Percentiles rank a stretch among this genome's conserved stretches.
These are phyloP conservation scores for Leptinotarsa undecemlineata DNA, from an alignment of 1,140 invertebrate genomes.

Conservation along the genomic window DNA sequence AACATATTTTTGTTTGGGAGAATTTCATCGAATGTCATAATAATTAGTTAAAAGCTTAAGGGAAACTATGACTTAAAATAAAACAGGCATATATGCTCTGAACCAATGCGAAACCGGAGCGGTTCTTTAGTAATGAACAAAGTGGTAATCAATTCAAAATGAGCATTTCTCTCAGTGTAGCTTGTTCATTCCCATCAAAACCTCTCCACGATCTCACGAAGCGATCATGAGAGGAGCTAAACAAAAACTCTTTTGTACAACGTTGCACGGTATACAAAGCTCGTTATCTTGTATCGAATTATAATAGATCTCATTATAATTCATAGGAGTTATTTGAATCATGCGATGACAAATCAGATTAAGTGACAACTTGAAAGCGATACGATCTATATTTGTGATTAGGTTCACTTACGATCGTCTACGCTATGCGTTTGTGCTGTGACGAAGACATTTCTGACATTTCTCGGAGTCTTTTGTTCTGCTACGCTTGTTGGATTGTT, in stretches of 20 bases:
- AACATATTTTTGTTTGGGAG: too few species aligned
- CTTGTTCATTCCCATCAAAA: background rate
- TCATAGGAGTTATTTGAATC: constrained; percentile 21
- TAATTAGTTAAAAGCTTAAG: too few species aligned
- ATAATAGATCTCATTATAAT: constrained; percentile 23
- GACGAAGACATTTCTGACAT: background rate
- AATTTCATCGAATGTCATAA: too few species aligned
- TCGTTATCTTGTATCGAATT: constrained; percentile 19
- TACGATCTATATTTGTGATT: constrained; percentile 24
- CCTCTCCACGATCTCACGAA: background rate
- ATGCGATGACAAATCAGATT: constrained; percentile 23
- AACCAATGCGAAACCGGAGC: too few species aligned
- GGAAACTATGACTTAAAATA: too few species aligned
- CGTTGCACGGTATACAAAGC: background rate
- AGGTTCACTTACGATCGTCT: background rate
- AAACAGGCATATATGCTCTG: too few species aligned
- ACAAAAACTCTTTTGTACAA: constrained; percentile 5
- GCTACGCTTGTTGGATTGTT: background rate
- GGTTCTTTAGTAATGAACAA: too few species aligned
- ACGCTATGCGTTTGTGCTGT: background rate
- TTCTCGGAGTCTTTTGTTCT: background rate
- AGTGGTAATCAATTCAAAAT: too few species aligned
- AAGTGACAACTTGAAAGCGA: constrained; percentile 21
- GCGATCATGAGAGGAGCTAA: background rate
- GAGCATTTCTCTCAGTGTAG: background rate